Conservation (phyloP, 2,888 invertebrate genomes). For the Elaeidobius kamerunicus region DNA sequence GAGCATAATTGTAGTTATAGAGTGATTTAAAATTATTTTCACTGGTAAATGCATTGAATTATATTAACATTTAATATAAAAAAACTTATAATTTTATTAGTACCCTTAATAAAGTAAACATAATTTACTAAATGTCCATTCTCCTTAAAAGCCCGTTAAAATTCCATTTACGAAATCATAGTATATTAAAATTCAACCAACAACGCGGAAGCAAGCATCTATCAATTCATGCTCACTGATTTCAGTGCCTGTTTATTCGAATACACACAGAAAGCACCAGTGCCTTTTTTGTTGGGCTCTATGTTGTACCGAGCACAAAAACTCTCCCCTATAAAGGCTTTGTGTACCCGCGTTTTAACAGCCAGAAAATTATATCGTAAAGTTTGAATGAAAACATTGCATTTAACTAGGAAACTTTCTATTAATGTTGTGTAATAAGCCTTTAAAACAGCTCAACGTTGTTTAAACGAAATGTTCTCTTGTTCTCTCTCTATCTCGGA, state of each 20-base stretch:
- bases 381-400: conserved; percentile 18
- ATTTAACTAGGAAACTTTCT: conserved; percentile 11
- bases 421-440: conserved; percentile 15
- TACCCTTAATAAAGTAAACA: too few species aligned
- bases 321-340: background rate
- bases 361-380: background rate
- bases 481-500: too few species aligned
- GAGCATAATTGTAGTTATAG: too few species aligned
- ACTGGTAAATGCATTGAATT: too few species aligned
- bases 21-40: too few species aligned
- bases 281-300: background rate
- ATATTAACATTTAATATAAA: too few species aligned
- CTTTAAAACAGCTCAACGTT: conserved; percentile 19
- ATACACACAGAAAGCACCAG: conserved; percentile 2
- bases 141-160: too few species aligned
- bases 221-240: conserved; percentile 3
- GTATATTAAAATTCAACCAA: too few species aligned
- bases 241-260: conserved; percentile 2
- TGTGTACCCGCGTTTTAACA: background rate
- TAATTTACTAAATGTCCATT: too few species aligned
- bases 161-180: too few species aligned
- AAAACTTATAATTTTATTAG: too few species aligned
- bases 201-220: conserved; percentile 1
- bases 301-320: background rate
- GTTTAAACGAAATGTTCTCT: conserved; percentile 2